Evolutionary conservation across 2,113 vertebrate species (phyloP).

Genomic region (Halcyon senegalensis): DNA sequence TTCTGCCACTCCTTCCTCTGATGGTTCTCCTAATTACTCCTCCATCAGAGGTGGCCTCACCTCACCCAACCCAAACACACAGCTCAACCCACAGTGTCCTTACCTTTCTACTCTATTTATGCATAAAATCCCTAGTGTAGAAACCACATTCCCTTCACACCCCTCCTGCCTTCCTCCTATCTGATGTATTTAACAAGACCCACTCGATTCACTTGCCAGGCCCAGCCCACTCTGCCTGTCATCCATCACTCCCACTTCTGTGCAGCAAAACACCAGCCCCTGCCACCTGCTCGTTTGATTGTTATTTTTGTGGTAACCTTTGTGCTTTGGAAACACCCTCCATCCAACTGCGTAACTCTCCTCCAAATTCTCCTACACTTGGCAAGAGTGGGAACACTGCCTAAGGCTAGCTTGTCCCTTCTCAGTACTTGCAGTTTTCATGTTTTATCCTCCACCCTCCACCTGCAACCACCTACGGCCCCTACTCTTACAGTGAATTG

Average conservation of each 20-base stretch:
- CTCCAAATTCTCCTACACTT: background rate
- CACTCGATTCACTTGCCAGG: background rate
- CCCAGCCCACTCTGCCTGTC: background rate
- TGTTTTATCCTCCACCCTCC: background rate
- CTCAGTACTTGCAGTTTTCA: background rate
- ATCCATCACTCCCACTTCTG: slow-evolving; percentile 20
- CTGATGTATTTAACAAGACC: background rate
- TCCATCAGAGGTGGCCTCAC: background rate
- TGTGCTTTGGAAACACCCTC: slow-evolving; percentile 25
- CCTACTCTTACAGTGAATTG: background rate
- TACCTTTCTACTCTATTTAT: slow-evolving; percentile 11
- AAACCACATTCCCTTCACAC: background rate
- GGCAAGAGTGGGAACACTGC: background rate
- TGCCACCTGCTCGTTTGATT: slow-evolving; percentile 9
- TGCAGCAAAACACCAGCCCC: background rate
- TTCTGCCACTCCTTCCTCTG: background rate
- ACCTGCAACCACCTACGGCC: background rate
- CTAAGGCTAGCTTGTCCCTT: background rate
- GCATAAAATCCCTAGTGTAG: background rate
- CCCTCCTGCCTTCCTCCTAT: background rate
- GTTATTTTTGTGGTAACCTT: slow-evolving; percentile 17
- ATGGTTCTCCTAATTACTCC: background rate
- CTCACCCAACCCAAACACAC: background rate
- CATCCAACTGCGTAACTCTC: background rate
- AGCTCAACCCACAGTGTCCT: background rate